Conservation (phyloP, 2,797 vertebrate species). For the Gallinago nigripennis region DNA sequence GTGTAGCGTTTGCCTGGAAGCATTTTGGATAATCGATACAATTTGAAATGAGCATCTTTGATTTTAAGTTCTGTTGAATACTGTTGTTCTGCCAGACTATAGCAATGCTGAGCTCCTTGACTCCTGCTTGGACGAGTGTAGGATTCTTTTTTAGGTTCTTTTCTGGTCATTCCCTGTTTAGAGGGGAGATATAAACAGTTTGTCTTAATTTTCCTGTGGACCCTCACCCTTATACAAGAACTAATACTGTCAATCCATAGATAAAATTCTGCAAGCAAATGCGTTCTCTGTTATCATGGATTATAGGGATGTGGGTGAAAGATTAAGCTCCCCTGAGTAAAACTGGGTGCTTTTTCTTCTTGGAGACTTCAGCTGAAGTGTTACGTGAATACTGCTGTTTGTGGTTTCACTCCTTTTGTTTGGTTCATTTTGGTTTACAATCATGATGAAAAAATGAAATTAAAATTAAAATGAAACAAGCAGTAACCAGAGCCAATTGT, state of each 20-base stretch:
- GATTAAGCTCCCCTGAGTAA: neutral
- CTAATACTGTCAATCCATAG: neutral
- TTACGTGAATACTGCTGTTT: neutral
- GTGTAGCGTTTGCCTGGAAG: neutral
- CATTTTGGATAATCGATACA: neutral
- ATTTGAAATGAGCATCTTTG: neutral
- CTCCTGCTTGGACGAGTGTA: neutral
- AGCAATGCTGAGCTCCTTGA: neutral
- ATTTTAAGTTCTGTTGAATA: neutral
- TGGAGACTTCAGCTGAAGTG: neutral
- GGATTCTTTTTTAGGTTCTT: neutral
- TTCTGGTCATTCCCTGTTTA: neutral
- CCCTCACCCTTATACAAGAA: neutral
- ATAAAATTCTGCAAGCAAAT: neutral
- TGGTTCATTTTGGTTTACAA: slow-evolving; percentile 1
- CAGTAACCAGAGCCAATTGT: neutral
- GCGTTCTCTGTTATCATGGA: neutral
- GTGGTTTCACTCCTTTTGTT: slow-evolving; percentile 13
- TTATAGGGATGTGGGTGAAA: neutral
- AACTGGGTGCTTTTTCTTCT: neutral
- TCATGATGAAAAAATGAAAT: neutral
- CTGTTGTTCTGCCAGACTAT: neutral
- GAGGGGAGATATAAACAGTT: neutral
- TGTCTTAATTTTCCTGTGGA: neutral
- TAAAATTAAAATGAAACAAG: neutral